Evolutionary conservation across 2,113 vertebrate species (phyloP).

Genomic region (Daubentonia madagascariensis): DNA sequence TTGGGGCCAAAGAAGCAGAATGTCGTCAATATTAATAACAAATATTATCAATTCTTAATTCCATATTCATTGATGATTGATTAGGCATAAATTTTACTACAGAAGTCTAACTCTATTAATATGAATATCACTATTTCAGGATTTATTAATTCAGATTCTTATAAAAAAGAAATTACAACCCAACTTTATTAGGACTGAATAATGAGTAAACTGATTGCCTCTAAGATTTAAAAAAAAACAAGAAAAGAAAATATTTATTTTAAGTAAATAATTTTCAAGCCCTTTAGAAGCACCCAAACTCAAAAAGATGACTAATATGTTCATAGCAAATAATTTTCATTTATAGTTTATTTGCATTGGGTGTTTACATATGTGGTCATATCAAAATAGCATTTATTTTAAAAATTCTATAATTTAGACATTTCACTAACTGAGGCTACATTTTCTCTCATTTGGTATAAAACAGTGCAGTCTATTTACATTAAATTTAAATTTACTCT

Average conservation of each 20-base stretch:
- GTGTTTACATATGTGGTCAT: neutral
- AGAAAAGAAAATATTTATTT: neutral
- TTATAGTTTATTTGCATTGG: neutral
- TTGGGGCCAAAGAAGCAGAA: neutral
- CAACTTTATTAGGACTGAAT: slow-evolving; percentile 16
- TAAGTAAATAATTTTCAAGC: neutral
- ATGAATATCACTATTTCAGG: slow-evolving; percentile 15
- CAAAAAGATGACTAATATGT: neutral
- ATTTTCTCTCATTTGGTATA: neutral
- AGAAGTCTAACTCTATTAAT: neutral
- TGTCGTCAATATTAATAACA: slow-evolving; percentile 11
- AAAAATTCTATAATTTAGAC: neutral
- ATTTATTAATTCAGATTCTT: slow-evolving; percentile 13
- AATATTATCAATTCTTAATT: slow-evolving; percentile 10
- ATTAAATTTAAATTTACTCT: neutral
- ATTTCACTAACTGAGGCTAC: neutral
- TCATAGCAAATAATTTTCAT: neutral
- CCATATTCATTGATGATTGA: neutral
- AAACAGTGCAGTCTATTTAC: neutral
- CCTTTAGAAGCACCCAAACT: neutral
- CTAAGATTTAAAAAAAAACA: neutral
- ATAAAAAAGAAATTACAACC: slow-evolving; percentile 38
- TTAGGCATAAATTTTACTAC: neutral
- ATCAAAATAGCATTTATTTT: slow-evolving; percentile 4
- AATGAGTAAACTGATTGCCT: slow-evolving; percentile 3